Evolutionary conservation across 2,888 invertebrate genomes (phyloP).

Genomic region (Cheilosia vernalis): DNA sequence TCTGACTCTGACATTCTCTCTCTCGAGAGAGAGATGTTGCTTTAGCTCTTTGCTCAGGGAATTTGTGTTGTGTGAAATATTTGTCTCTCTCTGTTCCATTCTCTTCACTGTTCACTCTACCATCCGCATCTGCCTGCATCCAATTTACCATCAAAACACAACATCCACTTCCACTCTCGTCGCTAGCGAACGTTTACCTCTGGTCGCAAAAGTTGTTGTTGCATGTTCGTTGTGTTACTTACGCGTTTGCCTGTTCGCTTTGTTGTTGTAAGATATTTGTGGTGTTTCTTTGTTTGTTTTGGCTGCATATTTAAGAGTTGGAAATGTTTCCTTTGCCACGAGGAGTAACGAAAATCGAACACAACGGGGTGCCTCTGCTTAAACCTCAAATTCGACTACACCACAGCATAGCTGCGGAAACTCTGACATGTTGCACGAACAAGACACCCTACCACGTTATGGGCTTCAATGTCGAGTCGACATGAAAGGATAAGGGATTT

Average conservation of each 20-base stretch:
- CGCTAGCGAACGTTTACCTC: background rate
- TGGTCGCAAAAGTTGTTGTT: conserved; percentile 4
- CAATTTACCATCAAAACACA: background rate
- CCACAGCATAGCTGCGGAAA: background rate
- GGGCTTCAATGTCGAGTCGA: conserved; percentile 55
- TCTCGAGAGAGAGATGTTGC: conserved; percentile 2
- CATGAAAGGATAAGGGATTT: conserved; percentile 61
- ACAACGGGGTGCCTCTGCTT: conserved; percentile 49
- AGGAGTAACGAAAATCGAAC: conserved; percentile 47
- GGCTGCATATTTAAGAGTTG: conserved; percentile 64
- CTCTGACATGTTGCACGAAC: conserved; percentile 66
- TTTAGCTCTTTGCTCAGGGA: too few species aligned
- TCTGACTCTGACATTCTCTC: background rate
- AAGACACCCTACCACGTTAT: conserved; percentile 67
- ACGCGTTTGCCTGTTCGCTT: conserved; percentile 17
- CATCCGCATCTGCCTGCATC: too few species aligned
- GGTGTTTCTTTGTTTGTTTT: conserved; percentile 70
- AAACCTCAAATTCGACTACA: conserved; percentile 18
- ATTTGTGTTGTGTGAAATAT: background rate
- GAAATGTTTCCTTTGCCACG: conserved; percentile 60
- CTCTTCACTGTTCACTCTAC: too few species aligned
- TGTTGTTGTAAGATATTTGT: conserved; percentile 64
- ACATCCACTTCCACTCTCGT: background rate
- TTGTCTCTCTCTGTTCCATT: background rate
- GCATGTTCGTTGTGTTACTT: conserved; percentile 14